phyloP scores from a whole-genome alignment of 2,797 vertebrate species.

The Cryptoblepharus egeriae region DNA sequence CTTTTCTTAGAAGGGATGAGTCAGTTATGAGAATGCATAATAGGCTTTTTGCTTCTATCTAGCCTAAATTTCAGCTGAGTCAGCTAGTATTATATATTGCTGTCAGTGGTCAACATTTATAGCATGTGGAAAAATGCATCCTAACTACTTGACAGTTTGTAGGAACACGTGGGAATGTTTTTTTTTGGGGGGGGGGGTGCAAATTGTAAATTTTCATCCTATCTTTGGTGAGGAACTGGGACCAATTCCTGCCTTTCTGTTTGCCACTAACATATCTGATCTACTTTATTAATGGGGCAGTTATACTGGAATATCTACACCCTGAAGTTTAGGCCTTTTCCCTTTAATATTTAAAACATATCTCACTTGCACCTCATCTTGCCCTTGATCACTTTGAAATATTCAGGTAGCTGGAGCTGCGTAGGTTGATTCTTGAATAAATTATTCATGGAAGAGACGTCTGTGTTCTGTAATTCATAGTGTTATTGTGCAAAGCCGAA shows the following conservation, averaged over 20 bases:
- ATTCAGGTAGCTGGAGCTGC: constrained; percentile 21
- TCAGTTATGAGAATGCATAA: too few species aligned
- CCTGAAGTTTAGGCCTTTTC: background rate
- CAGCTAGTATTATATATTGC: background rate
- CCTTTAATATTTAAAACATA: background rate
- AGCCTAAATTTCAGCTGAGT: background rate
- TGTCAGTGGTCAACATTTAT: background rate
- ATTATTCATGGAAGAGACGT: constrained; percentile 51
- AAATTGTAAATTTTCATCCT: background rate
- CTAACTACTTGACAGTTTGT: background rate
- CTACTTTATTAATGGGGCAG: background rate
- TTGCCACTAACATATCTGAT: background rate
- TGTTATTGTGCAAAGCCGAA: background rate
- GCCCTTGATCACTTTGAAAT: constrained; percentile 40
- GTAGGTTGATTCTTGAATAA: constrained; percentile 44
- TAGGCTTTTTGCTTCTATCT: background rate
- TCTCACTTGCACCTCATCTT: background rate
- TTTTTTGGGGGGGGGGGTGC: too few species aligned
- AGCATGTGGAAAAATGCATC: background rate
- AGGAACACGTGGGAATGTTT: too few species aligned
- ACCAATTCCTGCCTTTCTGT: too few species aligned
- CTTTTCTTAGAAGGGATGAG: too few species aligned
- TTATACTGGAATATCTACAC: background rate
- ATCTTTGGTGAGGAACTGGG: background rate
- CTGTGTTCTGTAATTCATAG: background rate